Evolutionary conservation across 35 echinoderm and acorn worm genomes (phyloP).

Genomic region (Stichopus chloronotus): DNA sequence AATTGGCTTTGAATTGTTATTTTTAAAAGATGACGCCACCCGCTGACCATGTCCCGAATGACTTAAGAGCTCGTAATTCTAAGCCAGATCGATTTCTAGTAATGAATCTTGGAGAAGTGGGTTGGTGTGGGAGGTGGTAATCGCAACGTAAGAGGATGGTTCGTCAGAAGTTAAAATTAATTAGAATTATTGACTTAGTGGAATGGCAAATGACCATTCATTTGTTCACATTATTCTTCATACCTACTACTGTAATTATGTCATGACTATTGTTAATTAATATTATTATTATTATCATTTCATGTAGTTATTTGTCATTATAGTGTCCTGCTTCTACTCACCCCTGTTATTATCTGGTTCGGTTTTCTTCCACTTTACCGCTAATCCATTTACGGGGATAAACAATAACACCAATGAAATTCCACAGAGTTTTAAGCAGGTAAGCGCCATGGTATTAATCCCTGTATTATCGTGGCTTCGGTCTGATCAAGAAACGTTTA

Average conservation of each 20-base stretch:
- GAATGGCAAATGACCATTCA: no score
- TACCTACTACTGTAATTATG: neutral
- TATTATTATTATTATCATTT: neutral
- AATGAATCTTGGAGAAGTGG: no score
- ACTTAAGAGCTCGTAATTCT: no score
- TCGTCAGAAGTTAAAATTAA: no score
- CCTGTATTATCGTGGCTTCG: neutral
- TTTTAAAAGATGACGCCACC: no score
- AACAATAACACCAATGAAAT: constrained; percentile 1
- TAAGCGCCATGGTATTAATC: constrained; percentile 19
- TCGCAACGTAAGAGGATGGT: no score
- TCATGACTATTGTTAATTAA: neutral
- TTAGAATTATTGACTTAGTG: no score
- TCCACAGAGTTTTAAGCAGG: neutral
- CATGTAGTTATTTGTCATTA: no score
- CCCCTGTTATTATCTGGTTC: neutral
- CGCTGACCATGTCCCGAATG: no score
- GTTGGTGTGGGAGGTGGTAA: no score
- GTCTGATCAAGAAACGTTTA: neutral
- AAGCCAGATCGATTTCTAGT: no score
- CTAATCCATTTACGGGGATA: constrained; percentile 25
- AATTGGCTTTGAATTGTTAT: no score
- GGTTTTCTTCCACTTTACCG: neutral
- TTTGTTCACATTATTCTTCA: neutral
- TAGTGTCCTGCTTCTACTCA: neutral